phyloP scores from a whole-genome alignment of 2,113 vertebrate species.

The Apeltes quadracus region DNA sequence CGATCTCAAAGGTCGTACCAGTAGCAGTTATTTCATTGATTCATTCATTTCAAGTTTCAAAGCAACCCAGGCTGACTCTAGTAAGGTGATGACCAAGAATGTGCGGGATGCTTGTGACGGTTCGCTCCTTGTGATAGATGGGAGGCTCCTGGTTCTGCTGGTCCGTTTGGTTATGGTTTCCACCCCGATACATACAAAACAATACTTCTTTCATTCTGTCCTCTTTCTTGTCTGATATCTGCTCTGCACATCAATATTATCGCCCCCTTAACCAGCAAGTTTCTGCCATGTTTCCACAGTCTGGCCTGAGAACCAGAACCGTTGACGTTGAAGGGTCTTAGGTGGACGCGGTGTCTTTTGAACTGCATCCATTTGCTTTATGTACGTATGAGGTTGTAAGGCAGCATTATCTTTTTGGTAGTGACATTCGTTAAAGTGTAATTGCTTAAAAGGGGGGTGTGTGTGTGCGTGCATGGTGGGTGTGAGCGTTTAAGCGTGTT shows the following conservation, averaged over 20 bases:
- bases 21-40: too few species aligned
- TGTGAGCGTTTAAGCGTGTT: neutral
- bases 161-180: too few species aligned
- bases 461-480: neutral
- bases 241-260: slow-evolving; percentile 71
- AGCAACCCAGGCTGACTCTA: too few species aligned
- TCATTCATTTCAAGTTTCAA: too few species aligned
- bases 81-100: too few species aligned
- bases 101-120: too few species aligned
- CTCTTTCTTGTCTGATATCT: slow-evolving; percentile 61
- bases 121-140: too few species aligned
- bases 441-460: neutral
- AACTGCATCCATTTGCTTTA: neutral
- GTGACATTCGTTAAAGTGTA: neutral
- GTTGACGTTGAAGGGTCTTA: neutral
- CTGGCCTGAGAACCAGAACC: neutral
- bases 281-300: slow-evolving; percentile 63
- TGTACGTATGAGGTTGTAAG: neutral
- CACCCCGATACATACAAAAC: too few species aligned
- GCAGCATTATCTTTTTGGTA: neutral
- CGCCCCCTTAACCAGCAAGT: slow-evolving; percentile 47
- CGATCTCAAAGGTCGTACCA: too few species aligned
- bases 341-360: neutral
- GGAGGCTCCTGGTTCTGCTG: too few species aligned
- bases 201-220: slow-evolving; percentile 18